These are phyloP conservation scores for Aethina tumida DNA, from an alignment of 1,140 invertebrate genomes.

Conservation along the genomic window DNA sequence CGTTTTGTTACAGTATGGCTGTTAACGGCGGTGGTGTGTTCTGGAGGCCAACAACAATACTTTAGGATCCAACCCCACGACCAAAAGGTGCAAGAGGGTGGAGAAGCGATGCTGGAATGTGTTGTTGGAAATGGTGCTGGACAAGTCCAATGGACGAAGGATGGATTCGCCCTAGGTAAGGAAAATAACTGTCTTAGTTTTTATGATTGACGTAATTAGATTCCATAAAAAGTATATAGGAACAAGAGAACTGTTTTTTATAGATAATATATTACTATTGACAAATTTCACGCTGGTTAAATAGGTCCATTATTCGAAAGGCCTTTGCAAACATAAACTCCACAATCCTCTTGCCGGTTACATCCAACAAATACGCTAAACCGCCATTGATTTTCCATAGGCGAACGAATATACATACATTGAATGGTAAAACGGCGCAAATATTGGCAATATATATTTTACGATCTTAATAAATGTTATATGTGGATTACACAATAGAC, in stretches of 20 bases:
- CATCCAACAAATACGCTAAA: too few species aligned
- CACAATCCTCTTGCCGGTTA: too few species aligned
- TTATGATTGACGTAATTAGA: background rate
- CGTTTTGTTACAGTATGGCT: slow-evolving; percentile 18
- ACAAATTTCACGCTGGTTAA: too few species aligned
- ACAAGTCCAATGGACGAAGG: slow-evolving; percentile 88
- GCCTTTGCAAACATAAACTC: too few species aligned
- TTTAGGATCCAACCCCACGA: slow-evolving; percentile 70
- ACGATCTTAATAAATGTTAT: too few species aligned
- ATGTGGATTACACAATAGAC: too few species aligned
- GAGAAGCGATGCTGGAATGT: slow-evolving; percentile 73
- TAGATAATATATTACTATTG: background rate
- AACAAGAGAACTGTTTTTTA: background rate
- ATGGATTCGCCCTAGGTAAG: slow-evolving; percentile 84
- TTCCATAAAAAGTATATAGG: background rate
- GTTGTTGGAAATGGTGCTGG: slow-evolving; percentile 75
- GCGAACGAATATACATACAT: too few species aligned
- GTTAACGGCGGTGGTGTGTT: slow-evolving; percentile 7
- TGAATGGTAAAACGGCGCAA: too few species aligned
- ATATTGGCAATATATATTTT: too few species aligned
- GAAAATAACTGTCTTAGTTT: slow-evolving; percentile 8
- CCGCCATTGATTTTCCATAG: too few species aligned
- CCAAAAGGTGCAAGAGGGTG: slow-evolving; percentile 69
- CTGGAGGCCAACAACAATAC: slow-evolving; percentile 55
- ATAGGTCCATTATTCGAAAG: too few species aligned